phyloP scores from a whole-genome alignment of 2,888 invertebrate genomes.

The Ormia ochracea region DNA sequence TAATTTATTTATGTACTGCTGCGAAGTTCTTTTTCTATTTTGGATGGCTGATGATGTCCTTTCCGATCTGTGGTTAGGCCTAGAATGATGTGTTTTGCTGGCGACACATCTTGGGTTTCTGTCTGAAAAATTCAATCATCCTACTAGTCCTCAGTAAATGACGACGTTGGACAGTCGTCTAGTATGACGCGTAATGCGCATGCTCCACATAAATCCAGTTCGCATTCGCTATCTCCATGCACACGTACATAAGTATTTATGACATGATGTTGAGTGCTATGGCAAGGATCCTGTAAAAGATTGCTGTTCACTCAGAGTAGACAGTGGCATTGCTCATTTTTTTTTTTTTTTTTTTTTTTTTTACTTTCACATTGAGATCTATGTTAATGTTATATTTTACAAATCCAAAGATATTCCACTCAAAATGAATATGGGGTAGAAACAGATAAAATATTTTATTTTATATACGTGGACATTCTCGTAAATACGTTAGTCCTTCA shows the following conservation, averaged over 20 bases:
- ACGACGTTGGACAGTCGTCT: conserved; percentile 61
- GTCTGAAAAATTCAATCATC: conserved; percentile 71
- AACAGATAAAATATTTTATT: not conserved
- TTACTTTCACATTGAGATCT: conserved; percentile 13
- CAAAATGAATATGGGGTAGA: not conserved
- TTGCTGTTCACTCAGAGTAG: not conserved
- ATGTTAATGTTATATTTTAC: not conserved
- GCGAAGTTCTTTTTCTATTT: conserved; percentile 52
- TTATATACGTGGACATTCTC: not conserved
- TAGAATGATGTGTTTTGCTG: conserved; percentile 77
- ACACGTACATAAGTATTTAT: not conserved
- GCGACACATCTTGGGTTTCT: conserved; percentile 76
- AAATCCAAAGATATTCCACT: not conserved
- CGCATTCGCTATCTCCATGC: not conserved
- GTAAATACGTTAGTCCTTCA: not conserved
- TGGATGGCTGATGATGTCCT: conserved; percentile 72
- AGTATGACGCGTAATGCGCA: conserved; percentile 49
- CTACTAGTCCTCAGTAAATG: conserved; percentile 62
- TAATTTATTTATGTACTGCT: conserved; percentile 37
- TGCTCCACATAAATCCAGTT: conserved; percentile 52
- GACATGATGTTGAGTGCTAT: conserved; percentile 23
- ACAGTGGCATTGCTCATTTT: not conserved
- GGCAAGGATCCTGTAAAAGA: conserved; percentile 47
- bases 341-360: not conserved
- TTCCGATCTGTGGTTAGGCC: conserved; percentile 78